Evolutionary conservation across 2,888 invertebrate genomes (phyloP), one percentile per base, ranked within the genome.

Genomic region (Caenorhabditis japonica): DNA sequence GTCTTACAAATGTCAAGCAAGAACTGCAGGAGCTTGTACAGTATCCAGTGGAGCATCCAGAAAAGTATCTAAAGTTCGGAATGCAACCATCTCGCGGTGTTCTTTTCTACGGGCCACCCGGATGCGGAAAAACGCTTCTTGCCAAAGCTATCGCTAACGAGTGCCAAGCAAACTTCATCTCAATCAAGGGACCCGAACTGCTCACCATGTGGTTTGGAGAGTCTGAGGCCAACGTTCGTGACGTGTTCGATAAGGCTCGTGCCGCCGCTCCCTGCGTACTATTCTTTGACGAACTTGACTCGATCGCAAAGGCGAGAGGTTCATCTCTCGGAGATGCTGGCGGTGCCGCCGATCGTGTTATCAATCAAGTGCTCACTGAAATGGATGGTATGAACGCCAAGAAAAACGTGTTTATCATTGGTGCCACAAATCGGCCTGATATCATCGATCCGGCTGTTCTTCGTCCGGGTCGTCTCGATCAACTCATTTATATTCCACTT

Each of bases 161-260:
- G 89, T 99, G 99, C 88, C 99, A 99, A 89, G 99, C 99, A 25
- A 99, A 99, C 90, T 99, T 99, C 90, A 99, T 99, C 88, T 97
- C 96, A 0, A 94, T 99, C 82, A 99, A 99, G 73, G 83, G 83
- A 27, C 91, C 92, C 17, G 99, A 99, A 88, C 91, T 99, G 81
- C 91, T 99, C 68, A 99, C 99, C 51, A 99, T 99, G 99, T 99
- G 99, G 99, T 99, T 99, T 89, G 99, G 99, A 88, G 99, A 99
- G 90, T 97, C 97, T 21, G 99, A 99, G 90, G 97, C 99, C 59
- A 99, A 99, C 88, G 99, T 99, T 80, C 92, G 99, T 84, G 99
- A 99, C 89, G 96, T 99, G 84, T 99, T 99, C 88, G 99, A 99
- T 89, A 99, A 99, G 92, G 99, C 99, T 64, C 92, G 99, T 85